Percentiles rank a stretch among this genome's conserved stretches.
Conservation (phyloP, 1,140 invertebrate species). For the Lasaia peninsularis region DNA sequence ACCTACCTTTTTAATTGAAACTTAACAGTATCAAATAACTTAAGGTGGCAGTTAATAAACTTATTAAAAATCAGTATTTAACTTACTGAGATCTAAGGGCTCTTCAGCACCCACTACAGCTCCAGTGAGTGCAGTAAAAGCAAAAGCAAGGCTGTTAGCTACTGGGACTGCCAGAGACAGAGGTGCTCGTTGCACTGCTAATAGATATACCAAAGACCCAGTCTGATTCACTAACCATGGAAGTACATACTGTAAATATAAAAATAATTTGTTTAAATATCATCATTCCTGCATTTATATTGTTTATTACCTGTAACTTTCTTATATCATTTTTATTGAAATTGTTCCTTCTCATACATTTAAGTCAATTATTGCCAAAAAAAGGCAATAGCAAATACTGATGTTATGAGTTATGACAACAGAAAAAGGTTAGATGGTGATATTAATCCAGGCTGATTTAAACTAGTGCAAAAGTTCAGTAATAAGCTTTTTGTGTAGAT, state of each 20-base stretch:
- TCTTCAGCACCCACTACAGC: conserved; percentile 46
- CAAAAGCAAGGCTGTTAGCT: conserved; percentile 84
- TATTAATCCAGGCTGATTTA: too few relatives aligned
- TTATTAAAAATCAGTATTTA: not conserved
- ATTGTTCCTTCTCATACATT: too few relatives aligned
- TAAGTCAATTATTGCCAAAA: too few relatives aligned
- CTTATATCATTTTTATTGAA: too few relatives aligned
- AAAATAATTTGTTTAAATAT: not conserved
- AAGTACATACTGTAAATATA: conserved; percentile 79
- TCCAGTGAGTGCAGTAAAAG: conserved; percentile 83
- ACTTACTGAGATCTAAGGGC: conserved; percentile 42
- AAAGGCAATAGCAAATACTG: too few relatives aligned
- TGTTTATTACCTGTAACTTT: not conserved
- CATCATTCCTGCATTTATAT: not conserved
- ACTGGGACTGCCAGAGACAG: conserved; percentile 83
- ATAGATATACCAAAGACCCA: conserved; percentile 82
- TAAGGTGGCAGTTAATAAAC: too few relatives aligned
- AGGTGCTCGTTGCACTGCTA: conserved; percentile 79
- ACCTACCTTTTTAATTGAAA: too few relatives aligned
- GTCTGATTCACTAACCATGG: conserved; percentile 84
- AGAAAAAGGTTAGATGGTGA: too few relatives aligned
- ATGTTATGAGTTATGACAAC: too few relatives aligned
- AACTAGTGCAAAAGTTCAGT: too few relatives aligned
- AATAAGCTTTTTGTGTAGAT: too few relatives aligned
- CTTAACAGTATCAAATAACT: too few relatives aligned